These are phyloP conservation scores for Sclerurus mexicanus DNA, from an alignment of 2,113 vertebrate genomes.

Conservation along the genomic window DNA sequence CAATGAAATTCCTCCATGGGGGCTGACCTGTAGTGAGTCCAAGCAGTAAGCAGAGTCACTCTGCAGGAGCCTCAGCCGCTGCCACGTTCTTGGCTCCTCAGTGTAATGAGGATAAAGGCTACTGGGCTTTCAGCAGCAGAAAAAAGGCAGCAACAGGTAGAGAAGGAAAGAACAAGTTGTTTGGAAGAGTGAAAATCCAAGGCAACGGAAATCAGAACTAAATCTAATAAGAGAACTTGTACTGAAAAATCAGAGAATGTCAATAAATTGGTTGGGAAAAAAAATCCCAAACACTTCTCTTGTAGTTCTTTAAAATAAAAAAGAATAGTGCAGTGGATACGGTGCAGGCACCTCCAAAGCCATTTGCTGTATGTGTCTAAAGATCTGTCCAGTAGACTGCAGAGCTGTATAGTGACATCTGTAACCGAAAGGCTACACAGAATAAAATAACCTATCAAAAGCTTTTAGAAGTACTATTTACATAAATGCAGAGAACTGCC, in stretches of 20 bases:
- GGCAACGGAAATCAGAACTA: not conserved
- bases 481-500: not conserved
- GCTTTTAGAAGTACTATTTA: not conserved
- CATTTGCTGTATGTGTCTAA: not conserved
- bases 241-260: not conserved
- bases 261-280: not conserved
- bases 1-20: not conserved
- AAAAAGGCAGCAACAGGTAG: accelerated
- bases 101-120: not conserved
- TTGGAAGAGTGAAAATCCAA: not conserved
- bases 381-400: not conserved
- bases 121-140: not conserved
- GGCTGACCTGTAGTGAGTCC: not conserved
- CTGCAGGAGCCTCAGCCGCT: not conserved
- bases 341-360: not conserved
- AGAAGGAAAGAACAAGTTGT: not conserved
- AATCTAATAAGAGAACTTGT: not conserved
- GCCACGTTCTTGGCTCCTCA: not conserved
- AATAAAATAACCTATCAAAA: not conserved
- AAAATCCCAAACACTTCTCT: not conserved
- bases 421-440: not conserved
- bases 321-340: not conserved
- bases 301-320: not conserved
- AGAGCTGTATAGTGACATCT: not conserved
- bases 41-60: not conserved